Conservation (phyloP, 2,113 vertebrate genomes). For the human (Homo sapiens) region GRCh38 chr18:10941501-10942000, state of each 20-base stretch:
- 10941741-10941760: background rate
- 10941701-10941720: background rate
- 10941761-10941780: background rate
- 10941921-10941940: rapidly evolving
- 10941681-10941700: background rate
- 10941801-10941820: background rate
- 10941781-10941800: background rate
- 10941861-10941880: too few relatives aligned
- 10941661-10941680: background rate
- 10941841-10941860: too few relatives aligned
- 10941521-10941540: background rate
- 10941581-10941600: background rate
- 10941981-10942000: too few relatives aligned
- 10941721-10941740: background rate
- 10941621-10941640: background rate
- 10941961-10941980: too few relatives aligned
- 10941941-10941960: too few relatives aligned
- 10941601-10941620: background rate
- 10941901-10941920: too few relatives aligned
- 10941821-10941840: too few relatives aligned
- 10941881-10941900: too few relatives aligned
- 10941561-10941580: background rate
- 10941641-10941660: background rate
- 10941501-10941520: background rate
- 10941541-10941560: background rate